Conservation (phyloP, 1,140 invertebrate genomes). For the Cryptotermes secundus region DNA sequence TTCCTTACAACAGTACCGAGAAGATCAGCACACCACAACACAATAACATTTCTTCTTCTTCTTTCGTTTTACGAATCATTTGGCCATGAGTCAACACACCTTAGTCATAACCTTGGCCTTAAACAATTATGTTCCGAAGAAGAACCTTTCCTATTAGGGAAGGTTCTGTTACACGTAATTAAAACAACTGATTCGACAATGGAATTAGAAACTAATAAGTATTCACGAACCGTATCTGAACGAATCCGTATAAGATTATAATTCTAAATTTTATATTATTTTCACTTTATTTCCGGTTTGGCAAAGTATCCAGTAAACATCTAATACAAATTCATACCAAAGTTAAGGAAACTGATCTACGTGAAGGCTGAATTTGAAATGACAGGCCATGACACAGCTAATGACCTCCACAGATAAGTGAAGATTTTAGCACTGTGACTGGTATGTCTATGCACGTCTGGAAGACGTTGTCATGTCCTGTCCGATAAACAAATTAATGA, state of each 20-base stretch:
- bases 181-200: background rate
- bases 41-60: background rate
- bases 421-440: background rate
- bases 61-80: constrained; percentile 8
- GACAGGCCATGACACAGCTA: background rate
- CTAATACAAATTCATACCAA: background rate
- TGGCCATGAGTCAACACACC: constrained; percentile 9
- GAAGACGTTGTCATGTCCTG: no score
- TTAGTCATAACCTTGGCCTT: background rate
- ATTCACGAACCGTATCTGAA: background rate
- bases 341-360: background rate
- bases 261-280: background rate
- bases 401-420: background rate
- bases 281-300: background rate
- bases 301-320: background rate
- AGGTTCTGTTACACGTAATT: background rate
- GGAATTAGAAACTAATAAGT: background rate
- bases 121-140: background rate
- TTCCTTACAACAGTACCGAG: background rate
- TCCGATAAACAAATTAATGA: background rate
- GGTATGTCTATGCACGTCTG: background rate
- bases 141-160: background rate
- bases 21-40: background rate
- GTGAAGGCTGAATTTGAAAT: background rate
- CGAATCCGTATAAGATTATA: background rate